These are phyloP conservation scores for Caenorhabditis sp. DNA, from an alignment of 2,888 invertebrate species.

Conservation along the genomic window DNA sequence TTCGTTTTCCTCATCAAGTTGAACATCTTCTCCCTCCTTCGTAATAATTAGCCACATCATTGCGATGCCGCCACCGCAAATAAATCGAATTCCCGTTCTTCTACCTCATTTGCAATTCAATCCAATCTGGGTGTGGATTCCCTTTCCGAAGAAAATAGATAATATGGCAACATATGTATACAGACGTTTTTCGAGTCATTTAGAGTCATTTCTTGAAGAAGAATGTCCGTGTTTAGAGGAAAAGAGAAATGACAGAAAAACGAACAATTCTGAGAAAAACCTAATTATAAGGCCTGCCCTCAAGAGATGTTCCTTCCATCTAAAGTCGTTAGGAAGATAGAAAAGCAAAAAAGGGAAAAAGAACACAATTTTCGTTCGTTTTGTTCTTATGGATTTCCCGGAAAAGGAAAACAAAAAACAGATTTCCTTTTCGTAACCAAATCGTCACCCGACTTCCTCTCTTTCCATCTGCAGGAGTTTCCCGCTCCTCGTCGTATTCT, in stretches of 20 bases:
- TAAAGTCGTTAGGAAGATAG: constrained; percentile 32
- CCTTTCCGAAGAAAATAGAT: constrained; percentile 4
- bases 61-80: constrained; percentile 39
- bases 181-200: constrained; percentile 27
- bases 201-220: constrained; percentile 17
- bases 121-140: constrained; percentile 32
- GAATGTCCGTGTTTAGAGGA: neutral
- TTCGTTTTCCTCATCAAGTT: constrained; percentile 43
- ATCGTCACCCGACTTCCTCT: constrained; percentile 34
- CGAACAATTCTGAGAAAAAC: constrained; percentile 35
- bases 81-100: constrained; percentile 56
- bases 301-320: constrained; percentile 30
- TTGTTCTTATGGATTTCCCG: constrained; percentile 28
- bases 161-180: constrained; percentile 25
- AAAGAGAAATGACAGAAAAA: neutral
- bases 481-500: neutral
- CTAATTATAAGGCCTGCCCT: constrained; percentile 50
- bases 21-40: constrained; percentile 36
- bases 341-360: constrained; percentile 7
- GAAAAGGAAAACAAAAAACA: constrained; percentile 25
- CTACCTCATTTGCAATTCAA: constrained; percentile 66
- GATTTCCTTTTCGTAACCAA: constrained; percentile 29
- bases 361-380: constrained; percentile 44
- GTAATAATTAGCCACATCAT: constrained; percentile 57
- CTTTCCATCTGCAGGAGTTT: constrained; percentile 28